Percentiles rank a stretch among this genome's conserved stretches.
Conservation (phyloP, 2,888 invertebrate species). For the Apamea epomidion region DNA sequence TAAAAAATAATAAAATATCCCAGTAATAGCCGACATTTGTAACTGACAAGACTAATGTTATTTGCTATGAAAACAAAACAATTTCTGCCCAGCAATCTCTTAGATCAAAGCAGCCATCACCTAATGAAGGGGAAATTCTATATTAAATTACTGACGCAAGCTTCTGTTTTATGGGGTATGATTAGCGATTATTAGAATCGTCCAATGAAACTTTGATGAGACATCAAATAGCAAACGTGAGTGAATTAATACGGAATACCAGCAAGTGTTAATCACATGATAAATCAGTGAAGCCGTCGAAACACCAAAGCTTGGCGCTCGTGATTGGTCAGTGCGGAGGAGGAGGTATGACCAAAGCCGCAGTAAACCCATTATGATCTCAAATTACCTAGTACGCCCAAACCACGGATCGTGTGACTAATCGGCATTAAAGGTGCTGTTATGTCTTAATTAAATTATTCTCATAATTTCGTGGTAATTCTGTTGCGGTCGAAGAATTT, state of each 20-base stretch:
- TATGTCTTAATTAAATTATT: constrained; percentile 90
- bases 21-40: constrained; percentile 64
- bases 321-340: constrained; percentile 84
- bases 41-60: constrained; percentile 64
- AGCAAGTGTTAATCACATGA: constrained; percentile 81
- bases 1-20: constrained; percentile 68
- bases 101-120: constrained; percentile 63
- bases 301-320: constrained; percentile 71
- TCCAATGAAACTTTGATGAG: constrained; percentile 66
- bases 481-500: constrained; percentile 84
- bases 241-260: constrained; percentile 77
- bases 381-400: constrained; percentile 89
- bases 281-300: constrained; percentile 84
- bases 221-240: constrained; percentile 66
- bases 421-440: constrained; percentile 89
- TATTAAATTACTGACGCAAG: constrained; percentile 66
- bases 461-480: constrained; percentile 84
- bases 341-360: constrained; percentile 86
- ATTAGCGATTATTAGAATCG: constrained; percentile 66
- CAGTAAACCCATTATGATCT: constrained; percentile 86
- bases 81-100: constrained; percentile 56
- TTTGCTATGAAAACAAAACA: constrained; percentile 66
- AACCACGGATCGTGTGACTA: constrained; percentile 88
- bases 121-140: constrained; percentile 64
- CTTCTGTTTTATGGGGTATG: constrained; percentile 72